These are phyloP conservation scores for Pasiphila rectangulata DNA, from an alignment of 2,888 invertebrate species.

Conservation along the genomic window DNA sequence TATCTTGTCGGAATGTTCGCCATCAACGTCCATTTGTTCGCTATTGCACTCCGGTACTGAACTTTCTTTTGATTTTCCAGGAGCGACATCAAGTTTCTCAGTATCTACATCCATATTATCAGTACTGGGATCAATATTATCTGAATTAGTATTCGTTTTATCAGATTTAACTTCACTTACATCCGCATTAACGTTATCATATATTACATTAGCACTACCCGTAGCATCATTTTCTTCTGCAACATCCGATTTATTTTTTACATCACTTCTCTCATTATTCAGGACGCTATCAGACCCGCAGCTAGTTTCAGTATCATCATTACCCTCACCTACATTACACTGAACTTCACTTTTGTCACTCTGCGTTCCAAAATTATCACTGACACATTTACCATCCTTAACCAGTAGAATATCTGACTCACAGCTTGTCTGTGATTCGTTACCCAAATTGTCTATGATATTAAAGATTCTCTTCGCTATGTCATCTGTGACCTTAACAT, in stretches of 20 bases:
- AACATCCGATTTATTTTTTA: not conserved
- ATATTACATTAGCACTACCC: not conserved
- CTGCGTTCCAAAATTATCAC: too few species aligned
- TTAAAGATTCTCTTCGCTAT: conserved; percentile 29
- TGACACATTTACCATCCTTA: not conserved
- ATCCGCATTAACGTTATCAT: not conserved
- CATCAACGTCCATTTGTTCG: not conserved
- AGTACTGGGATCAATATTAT: not conserved
- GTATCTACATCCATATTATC: not conserved
- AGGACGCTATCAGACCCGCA: conserved; percentile 7
- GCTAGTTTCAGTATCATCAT: conserved; percentile 3
- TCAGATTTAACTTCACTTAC: not conserved
- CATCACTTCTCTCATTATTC: conserved; percentile 3
- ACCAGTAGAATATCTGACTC: conserved; percentile 25
- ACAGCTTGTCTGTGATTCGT: conserved; percentile 22
- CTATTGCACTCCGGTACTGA: too few species aligned
- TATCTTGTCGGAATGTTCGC: not conserved
- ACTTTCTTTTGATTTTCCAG: not conserved
- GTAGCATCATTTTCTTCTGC: not conserved
- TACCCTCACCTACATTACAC: not conserved
- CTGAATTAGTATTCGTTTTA: not conserved
- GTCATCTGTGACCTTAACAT: conserved; percentile 30
- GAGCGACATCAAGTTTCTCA: not conserved
- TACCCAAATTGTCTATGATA: conserved; percentile 45
- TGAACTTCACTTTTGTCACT: not conserved